Evolutionary conservation across 2,113 vertebrate species (phyloP).

Genomic region (Pachycephala philippinensis): DNA sequence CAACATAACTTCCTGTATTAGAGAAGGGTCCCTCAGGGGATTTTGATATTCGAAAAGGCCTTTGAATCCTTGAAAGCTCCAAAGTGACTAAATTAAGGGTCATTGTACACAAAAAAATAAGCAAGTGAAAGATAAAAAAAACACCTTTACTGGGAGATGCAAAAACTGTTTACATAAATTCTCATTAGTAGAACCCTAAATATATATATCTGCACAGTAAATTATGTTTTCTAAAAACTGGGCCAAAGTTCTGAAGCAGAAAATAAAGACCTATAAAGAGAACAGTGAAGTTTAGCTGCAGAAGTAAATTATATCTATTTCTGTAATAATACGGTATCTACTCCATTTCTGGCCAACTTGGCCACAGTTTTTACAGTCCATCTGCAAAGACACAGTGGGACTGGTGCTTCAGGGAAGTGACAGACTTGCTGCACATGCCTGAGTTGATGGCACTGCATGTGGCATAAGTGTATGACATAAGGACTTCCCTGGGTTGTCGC

Average conservation of each 20-base stretch:
- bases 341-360: neutral
- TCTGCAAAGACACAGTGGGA: neutral
- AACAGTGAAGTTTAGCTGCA: neutral
- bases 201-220: neutral
- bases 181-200: neutral
- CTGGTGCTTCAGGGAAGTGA: neutral
- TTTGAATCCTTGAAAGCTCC: neutral
- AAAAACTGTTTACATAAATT: neutral
- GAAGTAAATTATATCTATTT: neutral
- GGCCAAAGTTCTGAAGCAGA: neutral
- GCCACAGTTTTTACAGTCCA: neutral
- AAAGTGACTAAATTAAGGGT: neutral
- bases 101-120: neutral
- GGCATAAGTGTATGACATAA: neutral
- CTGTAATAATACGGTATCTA: neutral
- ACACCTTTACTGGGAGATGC: neutral
- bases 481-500: neutral
- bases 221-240: neutral
- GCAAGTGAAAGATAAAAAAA: too few species aligned
- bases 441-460: neutral
- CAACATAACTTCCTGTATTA: neutral
- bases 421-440: neutral
- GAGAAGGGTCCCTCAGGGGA: fast-evolving
- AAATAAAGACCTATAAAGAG: neutral
- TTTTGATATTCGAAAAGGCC: neutral